Evolutionary conservation across 2,797 vertebrate genomes (phyloP).

Genomic region (Arremon brunneinucha): DNA sequence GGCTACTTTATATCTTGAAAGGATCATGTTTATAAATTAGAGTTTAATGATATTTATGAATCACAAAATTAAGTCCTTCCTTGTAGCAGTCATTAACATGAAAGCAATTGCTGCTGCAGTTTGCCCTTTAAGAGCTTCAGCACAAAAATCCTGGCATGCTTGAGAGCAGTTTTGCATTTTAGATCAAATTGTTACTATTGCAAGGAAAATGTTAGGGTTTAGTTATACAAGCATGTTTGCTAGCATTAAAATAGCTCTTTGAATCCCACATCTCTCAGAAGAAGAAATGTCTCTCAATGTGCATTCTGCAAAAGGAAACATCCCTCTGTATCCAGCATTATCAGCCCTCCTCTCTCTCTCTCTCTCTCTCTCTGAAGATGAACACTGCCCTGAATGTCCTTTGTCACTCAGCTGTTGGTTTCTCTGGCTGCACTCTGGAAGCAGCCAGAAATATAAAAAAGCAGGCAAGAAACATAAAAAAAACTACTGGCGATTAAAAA

Average conservation of each 20-base stretch:
- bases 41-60: neutral
- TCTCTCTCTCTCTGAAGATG: neutral
- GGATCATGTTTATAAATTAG: neutral
- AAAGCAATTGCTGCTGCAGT: neutral
- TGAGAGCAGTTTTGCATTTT: neutral
- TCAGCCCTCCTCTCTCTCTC: neutral
- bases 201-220: neutral
- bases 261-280: neutral
- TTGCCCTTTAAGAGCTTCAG: neutral
- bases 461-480: neutral
- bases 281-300: rapidly evolving
- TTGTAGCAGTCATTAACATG: neutral
- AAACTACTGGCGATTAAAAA: neutral
- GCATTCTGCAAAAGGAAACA: neutral
- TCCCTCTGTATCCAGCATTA: neutral
- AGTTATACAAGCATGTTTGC: neutral
- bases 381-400: neutral
- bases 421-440: neutral
- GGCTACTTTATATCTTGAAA: neutral
- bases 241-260: neutral
- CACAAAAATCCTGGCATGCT: neutral
- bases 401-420: neutral
- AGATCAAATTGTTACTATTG: neutral
- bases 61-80: neutral
- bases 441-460: too few species aligned